phyloP scores from a whole-genome alignment of 2,888 invertebrate genomes.

The Phrixothrix hirtus region DNA sequence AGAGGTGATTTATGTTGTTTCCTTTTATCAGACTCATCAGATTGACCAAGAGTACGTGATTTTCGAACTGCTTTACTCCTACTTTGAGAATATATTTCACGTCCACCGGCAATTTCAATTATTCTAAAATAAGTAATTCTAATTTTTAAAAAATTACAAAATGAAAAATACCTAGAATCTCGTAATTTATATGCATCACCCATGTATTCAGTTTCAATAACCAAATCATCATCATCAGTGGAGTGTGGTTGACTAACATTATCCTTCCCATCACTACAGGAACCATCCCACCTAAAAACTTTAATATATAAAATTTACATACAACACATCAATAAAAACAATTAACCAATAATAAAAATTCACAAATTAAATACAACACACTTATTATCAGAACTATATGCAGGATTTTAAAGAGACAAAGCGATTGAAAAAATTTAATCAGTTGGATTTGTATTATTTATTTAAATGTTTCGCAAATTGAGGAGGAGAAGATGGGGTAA shows the following conservation, averaged over 20 bases:
- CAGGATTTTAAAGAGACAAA: no score
- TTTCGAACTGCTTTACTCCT: slow-evolving; percentile 77
- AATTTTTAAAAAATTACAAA: slow-evolving; percentile 4
- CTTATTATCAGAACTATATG: no score
- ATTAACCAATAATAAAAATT: no score
- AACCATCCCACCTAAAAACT: slow-evolving; percentile 52
- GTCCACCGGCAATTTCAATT: slow-evolving; percentile 78
- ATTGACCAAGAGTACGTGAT: slow-evolving; percentile 59
- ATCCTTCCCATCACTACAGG: slow-evolving; percentile 52
- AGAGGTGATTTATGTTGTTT: slow-evolving; percentile 60
- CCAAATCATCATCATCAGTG: slow-evolving; percentile 59
- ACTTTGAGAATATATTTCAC: slow-evolving; percentile 83
- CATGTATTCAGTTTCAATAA: slow-evolving; percentile 58
- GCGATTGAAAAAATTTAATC: no score
- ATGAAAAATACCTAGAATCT: slow-evolving; percentile 66
- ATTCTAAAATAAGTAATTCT: slow-evolving; percentile 57
- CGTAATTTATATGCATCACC: slow-evolving; percentile 70
- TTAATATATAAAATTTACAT: neutral
- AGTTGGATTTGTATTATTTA: slow-evolving; percentile 1
- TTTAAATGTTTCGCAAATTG: slow-evolving; percentile 5
- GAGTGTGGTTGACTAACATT: slow-evolving; percentile 54
- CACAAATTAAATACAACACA: no score
- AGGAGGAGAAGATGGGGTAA: no score
- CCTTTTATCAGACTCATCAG: slow-evolving; percentile 50
- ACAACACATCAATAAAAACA: no score